Base-by-base conservation (phyloP, 1,140 invertebrate genomes). In the Melanaphis sacchari region DNA sequence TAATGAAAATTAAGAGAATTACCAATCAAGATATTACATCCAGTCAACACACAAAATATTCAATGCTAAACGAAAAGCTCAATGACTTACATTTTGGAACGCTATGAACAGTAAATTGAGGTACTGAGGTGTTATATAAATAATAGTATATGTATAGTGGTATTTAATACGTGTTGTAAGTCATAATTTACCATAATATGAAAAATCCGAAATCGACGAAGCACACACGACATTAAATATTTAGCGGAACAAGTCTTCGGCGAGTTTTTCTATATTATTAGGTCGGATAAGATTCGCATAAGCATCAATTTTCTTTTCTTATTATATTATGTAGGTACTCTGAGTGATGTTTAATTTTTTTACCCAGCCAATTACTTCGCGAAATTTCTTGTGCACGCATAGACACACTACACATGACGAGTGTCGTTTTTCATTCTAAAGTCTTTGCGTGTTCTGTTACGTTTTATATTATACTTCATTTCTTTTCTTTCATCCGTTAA, bases 371-470 rank as follows among this genome's bases (percentile, higher is more conserved):
- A 43, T 49, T 49, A 22, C 46, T 46, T 88, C 1, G 5, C 46
- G 22, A 5, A 18, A n/a, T 46, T 22, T 49, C 46, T 49, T 15
- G 36, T 21, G 21, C 43, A 38, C n/a, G 0, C 59, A 18, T n/a
- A 18, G 24, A 59, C 54, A 54, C 52, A n/a, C 8, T 15, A 66
- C 59, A 66, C 15, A 76, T 11, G 59, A 36, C 84, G 41, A 43
- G 84, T 85, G 84, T 85, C 84, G 84, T 85, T 85, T 88, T 31
- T 88, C 43, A 49, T 49, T n/a, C 43, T 21, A 49, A 88, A 88
- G 43, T 88, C 43, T 52, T 46, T 46, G 59, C 31, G 59, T n/a
- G n/a, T 88, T 49, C 18, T 21, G 2, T 18, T 2, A n/a, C 31
- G 41, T 88, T 88, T 88, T 46, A n/a, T 76, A 76, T 76, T 76